Percentiles rank a stretch among this genome's conserved stretches.
phyloP scores from a whole-genome alignment of 1,140 invertebrate species.

The Drosophila kurseongensis region DNA sequence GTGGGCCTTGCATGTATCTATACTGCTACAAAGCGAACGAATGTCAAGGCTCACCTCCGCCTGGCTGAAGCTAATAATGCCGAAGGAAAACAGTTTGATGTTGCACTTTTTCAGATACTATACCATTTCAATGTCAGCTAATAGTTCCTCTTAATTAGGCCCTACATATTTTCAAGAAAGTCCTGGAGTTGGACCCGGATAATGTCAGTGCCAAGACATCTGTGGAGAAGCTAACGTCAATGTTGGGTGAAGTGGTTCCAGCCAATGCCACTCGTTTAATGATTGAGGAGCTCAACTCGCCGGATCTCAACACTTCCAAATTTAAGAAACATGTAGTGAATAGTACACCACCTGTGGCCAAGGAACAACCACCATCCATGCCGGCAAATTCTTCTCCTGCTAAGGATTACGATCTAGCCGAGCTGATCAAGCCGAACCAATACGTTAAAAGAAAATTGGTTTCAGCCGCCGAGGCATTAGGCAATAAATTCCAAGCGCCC shows the following conservation, averaged over 20 bases:
- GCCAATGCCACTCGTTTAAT: slow-evolving; percentile 59
- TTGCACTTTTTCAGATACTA: slow-evolving; percentile 31
- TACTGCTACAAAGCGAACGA: slow-evolving; percentile 86
- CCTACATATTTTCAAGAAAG: slow-evolving; percentile 59
- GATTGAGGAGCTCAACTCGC: slow-evolving; percentile 57
- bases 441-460: slow-evolving; percentile 75
- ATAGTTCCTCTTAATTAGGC: slow-evolving; percentile 46
- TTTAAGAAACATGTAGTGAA: not conserved
- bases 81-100: slow-evolving; percentile 84
- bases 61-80: slow-evolving; percentile 85
- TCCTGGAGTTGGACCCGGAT: slow-evolving; percentile 83
- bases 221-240: slow-evolving; percentile 63
- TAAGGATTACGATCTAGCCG: slow-evolving; percentile 75
- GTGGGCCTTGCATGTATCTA: no score
- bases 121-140: not conserved
- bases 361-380: not conserved
- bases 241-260: slow-evolving; percentile 70
- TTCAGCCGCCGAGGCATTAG: slow-evolving; percentile 64
- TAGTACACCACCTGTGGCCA: not conserved
- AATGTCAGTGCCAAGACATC: slow-evolving; percentile 83
- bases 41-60: slow-evolving; percentile 88
- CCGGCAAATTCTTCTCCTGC: not conserved
- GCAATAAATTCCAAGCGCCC: slow-evolving; percentile 37
- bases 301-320: slow-evolving; percentile 2
- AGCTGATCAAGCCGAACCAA: slow-evolving; percentile 75